Percentiles rank a stretch among this genome's conserved stretches.
These are phyloP conservation scores for Mormyrops boulengeri DNA, from an alignment of 2,797 vertebrate genomes.

Conservation along the genomic window DNA sequence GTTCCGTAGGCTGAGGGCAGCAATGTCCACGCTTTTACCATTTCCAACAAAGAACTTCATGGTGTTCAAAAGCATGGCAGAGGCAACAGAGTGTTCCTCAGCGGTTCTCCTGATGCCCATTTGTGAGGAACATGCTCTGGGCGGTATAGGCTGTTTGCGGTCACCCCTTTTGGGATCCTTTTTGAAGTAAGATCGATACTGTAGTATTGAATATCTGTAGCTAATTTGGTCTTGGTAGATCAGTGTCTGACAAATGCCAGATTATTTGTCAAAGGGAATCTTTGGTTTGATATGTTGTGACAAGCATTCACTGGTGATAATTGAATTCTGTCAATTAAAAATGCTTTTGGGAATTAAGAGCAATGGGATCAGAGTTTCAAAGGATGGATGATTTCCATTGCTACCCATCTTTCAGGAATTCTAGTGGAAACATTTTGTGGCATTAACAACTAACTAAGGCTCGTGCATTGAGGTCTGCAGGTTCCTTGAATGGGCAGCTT, in stretches of 20 bases:
- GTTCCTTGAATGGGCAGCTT: neutral
- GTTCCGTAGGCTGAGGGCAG: neutral
- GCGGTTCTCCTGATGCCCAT: neutral
- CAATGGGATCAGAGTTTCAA: neutral
- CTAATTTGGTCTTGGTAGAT: neutral
- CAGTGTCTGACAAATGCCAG: neutral
- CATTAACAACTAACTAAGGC: neutral
- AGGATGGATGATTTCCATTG: neutral
- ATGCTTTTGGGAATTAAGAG: neutral
- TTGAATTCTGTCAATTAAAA: slow-evolving; percentile 8
- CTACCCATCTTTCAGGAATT: neutral
- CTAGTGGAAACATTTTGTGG: neutral
- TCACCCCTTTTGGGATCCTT: neutral
- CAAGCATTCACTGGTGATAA: neutral
- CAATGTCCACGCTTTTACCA: neutral
- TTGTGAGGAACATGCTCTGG: neutral
- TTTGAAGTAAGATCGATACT: neutral
- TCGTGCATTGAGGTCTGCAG: too few relatives aligned
- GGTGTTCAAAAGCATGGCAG: neutral
- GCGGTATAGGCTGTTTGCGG: neutral
- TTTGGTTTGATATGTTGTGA: neutral
- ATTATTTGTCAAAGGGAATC: neutral
- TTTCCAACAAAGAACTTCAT: neutral
- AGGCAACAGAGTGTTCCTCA: neutral
- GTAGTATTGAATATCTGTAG: neutral